These are phyloP conservation scores for Podargus strigoides DNA, from an alignment of 2,797 vertebrate species.

Conservation along the genomic window DNA sequence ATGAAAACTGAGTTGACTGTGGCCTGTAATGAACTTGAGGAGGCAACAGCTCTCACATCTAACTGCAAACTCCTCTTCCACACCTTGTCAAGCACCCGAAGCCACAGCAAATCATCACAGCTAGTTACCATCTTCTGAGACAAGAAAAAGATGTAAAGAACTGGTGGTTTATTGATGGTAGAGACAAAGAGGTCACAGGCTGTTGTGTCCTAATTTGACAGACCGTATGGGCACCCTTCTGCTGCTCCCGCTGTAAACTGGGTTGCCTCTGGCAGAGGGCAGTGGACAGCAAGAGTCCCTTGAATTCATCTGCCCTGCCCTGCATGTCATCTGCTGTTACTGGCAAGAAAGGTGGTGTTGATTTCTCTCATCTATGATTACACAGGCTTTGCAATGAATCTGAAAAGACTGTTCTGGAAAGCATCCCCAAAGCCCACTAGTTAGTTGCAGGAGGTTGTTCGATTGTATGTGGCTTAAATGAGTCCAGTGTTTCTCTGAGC, in stretches of 20 bases:
- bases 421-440: background rate
- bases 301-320: background rate
- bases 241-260: background rate
- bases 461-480: background rate
- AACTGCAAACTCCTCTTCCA: background rate
- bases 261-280: background rate
- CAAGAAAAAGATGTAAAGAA: background rate
- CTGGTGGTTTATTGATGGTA: background rate
- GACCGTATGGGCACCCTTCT: accelerated
- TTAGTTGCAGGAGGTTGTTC: background rate
- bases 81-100: background rate
- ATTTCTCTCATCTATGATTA: background rate
- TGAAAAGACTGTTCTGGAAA: background rate
- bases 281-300: background rate
- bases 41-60: background rate
- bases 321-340: background rate
- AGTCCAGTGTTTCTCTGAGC: background rate
- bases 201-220: accelerated
- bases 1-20: background rate
- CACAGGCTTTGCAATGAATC: background rate
- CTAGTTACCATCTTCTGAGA: background rate
- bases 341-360: background rate
- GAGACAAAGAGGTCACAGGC: background rate
- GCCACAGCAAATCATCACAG: background rate
- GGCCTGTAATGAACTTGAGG: background rate